Evolutionary conservation across 2,888 invertebrate species (phyloP).

Genomic region (Tachina fera): DNA sequence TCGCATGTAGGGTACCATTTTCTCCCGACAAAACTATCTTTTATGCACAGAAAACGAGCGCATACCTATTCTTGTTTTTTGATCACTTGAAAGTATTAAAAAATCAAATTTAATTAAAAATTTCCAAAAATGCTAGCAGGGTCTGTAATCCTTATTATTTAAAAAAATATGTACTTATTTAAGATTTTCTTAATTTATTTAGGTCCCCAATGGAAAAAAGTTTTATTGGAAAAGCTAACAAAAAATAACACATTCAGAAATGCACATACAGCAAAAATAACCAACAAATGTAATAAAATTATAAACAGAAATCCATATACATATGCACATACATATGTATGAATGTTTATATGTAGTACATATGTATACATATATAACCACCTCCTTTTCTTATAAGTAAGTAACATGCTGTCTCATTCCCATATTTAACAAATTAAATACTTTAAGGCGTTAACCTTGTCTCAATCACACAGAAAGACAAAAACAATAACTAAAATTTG

Average conservation of each 20-base stretch:
- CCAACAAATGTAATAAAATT: constrained; percentile 10
- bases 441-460: constrained; percentile 69
- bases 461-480: constrained; percentile 45
- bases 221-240: constrained; percentile 45
- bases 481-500: constrained; percentile 21
- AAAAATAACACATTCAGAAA: background rate
- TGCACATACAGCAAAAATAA: constrained; percentile 16
- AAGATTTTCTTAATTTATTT: constrained; percentile 39
- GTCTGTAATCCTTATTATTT: constrained; percentile 23
- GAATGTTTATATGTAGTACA: constrained; percentile 4
- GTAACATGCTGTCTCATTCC: constrained; percentile 61
- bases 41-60: too few species aligned
- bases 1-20: too few species aligned
- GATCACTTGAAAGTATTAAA: too few species aligned
- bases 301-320: background rate
- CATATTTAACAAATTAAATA: constrained; percentile 68
- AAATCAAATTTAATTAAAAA: too few species aligned
- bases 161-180: constrained; percentile 5
- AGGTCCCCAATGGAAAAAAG: constrained; percentile 17
- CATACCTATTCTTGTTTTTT: too few species aligned
- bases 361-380: constrained; percentile 10
- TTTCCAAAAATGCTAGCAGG: too few species aligned
- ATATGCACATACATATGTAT: background rate
- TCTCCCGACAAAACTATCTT: too few species aligned
- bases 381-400: constrained; percentile 43